These are phyloP conservation scores for Macrotis lagotis DNA, from an alignment of 2,113 vertebrate species.

Conservation along the genomic window DNA sequence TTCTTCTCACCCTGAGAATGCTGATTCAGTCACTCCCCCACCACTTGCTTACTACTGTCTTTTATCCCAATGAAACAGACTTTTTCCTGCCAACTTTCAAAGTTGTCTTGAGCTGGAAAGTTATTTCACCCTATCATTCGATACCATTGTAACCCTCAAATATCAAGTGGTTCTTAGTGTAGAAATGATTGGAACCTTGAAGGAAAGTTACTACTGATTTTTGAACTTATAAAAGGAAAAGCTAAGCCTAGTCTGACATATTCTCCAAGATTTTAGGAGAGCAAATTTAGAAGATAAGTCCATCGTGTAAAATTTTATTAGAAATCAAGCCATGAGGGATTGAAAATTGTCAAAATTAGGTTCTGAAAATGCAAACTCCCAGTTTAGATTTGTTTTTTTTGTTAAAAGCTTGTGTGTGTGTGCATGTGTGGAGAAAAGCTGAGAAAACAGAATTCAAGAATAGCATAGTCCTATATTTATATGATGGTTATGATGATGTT, in stretches of 20 bases:
- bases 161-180: neutral
- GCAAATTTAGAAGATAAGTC: neutral
- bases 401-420: no score
- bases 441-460: no score
- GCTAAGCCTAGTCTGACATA: neutral
- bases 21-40: no score
- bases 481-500: no score
- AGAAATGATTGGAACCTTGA: neutral
- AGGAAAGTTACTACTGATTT: neutral
- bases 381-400: no score
- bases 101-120: no score
- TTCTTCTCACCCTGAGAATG: no score
- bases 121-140: neutral
- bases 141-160: neutral
- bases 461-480: no score
- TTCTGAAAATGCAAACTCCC: neutral
- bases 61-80: no score
- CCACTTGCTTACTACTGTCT: no score
- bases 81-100: no score
- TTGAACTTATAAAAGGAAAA: neutral
- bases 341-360: neutral
- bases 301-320: neutral
- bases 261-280: neutral
- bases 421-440: no score
- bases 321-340: neutral